Conservation (phyloP, 35 echinoderm and acorn worm genomes). For the Anneissia japonica region DNA sequence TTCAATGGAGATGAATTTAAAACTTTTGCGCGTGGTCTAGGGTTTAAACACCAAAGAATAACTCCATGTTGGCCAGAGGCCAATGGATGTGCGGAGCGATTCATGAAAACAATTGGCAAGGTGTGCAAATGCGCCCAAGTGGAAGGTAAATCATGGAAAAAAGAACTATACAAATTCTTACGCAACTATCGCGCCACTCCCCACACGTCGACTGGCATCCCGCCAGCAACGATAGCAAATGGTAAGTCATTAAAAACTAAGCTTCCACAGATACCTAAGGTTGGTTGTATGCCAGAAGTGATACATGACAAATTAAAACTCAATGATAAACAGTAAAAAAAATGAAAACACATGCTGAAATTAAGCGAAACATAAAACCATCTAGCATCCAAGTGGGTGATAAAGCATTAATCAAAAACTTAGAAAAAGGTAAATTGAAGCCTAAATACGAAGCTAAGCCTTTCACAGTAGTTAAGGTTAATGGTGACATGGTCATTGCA, state of each 20-base stretch:
- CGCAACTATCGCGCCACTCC: neutral
- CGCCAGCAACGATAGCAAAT: neutral
- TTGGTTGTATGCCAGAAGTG: no score
- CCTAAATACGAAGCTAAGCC: no score
- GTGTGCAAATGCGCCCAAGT: neutral
- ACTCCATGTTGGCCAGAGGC: conserved; percentile 3
- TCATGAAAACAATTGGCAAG: neutral
- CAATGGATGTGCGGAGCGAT: neutral
- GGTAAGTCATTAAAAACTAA: neutral
- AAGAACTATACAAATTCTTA: neutral
- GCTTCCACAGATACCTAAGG: neutral
- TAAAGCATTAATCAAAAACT: no score
- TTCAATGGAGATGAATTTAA: neutral
- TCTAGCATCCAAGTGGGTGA: no score
- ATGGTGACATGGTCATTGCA: no score
- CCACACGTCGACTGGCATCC: neutral
- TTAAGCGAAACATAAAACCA: no score
- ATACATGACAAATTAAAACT: no score
- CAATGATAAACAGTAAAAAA: no score
- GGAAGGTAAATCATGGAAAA: neutral
- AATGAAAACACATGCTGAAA: no score
- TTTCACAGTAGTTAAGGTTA: no score
- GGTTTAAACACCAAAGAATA: neutral
- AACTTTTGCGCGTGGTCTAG: neutral
- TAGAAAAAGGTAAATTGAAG: no score